Conservation (phyloP, 53 echinoderm and acorn worm species). For the Stichopus horrens region DNA sequence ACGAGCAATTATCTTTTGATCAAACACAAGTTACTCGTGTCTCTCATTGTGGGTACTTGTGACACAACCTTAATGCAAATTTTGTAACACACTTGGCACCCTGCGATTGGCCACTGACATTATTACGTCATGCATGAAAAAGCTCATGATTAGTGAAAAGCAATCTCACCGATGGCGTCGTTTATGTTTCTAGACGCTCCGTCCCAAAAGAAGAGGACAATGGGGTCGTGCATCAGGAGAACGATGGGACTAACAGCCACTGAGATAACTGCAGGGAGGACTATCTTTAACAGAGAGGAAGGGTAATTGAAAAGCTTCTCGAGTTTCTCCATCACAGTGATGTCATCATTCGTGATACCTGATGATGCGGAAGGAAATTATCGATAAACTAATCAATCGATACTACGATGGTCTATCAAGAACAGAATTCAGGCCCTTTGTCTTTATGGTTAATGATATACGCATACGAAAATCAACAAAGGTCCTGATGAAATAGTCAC, state of each 20-base stretch:
- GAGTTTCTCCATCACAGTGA: constrained; percentile 42
- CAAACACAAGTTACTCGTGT: no score
- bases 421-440: not conserved
- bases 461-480: not conserved
- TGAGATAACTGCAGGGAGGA: constrained; percentile 54
- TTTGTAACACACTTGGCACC: no score
- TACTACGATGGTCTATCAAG: not conserved
- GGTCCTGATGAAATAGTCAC: not conserved
- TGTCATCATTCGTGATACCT: constrained; percentile 38
- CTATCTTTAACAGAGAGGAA: constrained; percentile 47
- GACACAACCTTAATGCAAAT: no score
- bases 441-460: not conserved
- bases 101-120: no score
- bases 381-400: not conserved
- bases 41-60: no score
- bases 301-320: constrained; percentile 51
- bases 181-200: constrained; percentile 52
- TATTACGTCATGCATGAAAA: no score
- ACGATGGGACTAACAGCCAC: constrained; percentile 52
- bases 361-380: not conserved
- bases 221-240: constrained; percentile 34
- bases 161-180: constrained; percentile 51
- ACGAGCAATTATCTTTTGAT: no score
- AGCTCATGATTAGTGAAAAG: not conserved
- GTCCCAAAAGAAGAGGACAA: constrained; percentile 48